Conservation (phyloP, 2,888 invertebrate genomes). For the Amaurobius ferox region DNA sequence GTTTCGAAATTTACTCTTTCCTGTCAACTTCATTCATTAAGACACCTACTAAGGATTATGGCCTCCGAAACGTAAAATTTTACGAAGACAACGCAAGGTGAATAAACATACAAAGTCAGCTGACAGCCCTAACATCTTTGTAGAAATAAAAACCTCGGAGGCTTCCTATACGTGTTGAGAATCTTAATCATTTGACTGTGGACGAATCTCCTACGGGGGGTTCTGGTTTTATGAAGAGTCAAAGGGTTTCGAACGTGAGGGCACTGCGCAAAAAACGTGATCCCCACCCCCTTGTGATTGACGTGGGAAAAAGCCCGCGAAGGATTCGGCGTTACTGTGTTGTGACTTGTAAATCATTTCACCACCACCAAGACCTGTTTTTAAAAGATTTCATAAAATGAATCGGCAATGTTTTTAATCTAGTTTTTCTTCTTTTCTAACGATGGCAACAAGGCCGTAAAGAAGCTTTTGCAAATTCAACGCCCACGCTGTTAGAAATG, state of each 20-base stretch:
- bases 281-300: constrained; percentile 65
- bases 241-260: constrained; percentile 64
- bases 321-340: constrained; percentile 44
- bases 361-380: constrained; percentile 46
- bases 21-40: neutral
- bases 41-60: neutral
- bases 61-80: neutral
- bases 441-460: neutral
- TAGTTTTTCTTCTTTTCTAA: neutral
- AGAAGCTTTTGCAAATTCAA: neutral
- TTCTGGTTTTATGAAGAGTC: constrained; percentile 47
- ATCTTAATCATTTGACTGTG: constrained; percentile 8
- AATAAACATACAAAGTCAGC: neutral
- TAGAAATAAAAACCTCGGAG: constrained; percentile 6
- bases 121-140: constrained; percentile 14
- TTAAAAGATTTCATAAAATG: constrained; percentile 5
- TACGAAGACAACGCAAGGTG: neutral
- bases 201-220: constrained; percentile 41
- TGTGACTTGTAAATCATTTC: constrained; percentile 33
- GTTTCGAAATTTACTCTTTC: neutral
- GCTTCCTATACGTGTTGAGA: neutral
- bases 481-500: neutral
- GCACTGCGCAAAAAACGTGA: constrained; percentile 50
- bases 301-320: constrained; percentile 66
- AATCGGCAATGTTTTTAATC: constrained; percentile 9